Evolutionary conservation across 1,140 invertebrate species (phyloP).

Genomic region (Aphidius gifuensis): DNA sequence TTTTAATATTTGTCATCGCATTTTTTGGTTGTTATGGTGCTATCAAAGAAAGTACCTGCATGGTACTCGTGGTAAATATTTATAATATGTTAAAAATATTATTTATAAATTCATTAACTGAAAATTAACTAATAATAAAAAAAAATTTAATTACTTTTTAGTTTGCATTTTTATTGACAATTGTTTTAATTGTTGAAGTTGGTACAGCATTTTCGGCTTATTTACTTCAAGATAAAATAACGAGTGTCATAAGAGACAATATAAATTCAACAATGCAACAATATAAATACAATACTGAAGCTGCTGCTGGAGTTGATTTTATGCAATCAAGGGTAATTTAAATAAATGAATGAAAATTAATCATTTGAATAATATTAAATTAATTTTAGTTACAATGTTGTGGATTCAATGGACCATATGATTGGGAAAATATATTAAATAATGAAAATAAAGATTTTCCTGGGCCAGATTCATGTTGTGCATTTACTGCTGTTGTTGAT

Average conservation of each 20-base stretch:
- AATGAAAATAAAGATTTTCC: constrained; percentile 39
- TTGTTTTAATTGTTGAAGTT: constrained; percentile 79
- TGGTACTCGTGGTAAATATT: constrained; percentile 72
- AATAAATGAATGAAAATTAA: not conserved
- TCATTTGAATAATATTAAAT: not conserved
- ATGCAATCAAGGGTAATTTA: constrained; percentile 63
- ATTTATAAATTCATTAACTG: not conserved
- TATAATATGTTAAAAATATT: constrained; percentile 6
- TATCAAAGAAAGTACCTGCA: constrained; percentile 76
- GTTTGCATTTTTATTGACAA: constrained; percentile 75
- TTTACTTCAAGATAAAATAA: constrained; percentile 64
- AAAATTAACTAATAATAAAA: constrained; percentile 19
- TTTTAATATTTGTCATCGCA: constrained; percentile 74
- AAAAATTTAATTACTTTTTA: constrained; percentile 46
- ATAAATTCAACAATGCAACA: constrained; percentile 59
- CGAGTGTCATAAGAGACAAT: constrained; percentile 57
- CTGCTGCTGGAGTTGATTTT: constrained; percentile 60
- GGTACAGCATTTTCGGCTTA: constrained; percentile 78
- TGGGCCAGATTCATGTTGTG: constrained; percentile 61
- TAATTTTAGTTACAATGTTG: constrained; percentile 69
- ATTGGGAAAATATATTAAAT: constrained; percentile 60
- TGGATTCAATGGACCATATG: constrained; percentile 61
- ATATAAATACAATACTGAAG: constrained; percentile 57
- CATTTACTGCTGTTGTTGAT: constrained; percentile 32
- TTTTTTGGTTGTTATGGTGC: constrained; percentile 81